These are phyloP conservation scores for Danionella dracula DNA, from an alignment of 2,797 vertebrate species.

Conservation along the genomic window DNA sequence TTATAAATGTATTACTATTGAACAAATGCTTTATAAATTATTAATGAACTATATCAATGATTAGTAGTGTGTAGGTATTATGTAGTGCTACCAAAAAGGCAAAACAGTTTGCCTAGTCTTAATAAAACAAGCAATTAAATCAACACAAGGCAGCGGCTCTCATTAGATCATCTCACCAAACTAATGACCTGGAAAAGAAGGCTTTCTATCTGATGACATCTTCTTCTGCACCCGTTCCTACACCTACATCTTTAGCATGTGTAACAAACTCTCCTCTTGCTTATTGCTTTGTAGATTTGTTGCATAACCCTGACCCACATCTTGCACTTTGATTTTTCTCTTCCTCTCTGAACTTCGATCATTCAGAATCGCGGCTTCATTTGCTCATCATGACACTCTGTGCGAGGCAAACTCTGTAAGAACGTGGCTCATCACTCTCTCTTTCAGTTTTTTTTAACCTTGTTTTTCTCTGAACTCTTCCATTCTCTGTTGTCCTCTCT, in stretches of 20 bases:
- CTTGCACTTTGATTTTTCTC: constrained; percentile 33
- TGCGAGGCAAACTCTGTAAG: constrained; percentile 9
- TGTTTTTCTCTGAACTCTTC: neutral
- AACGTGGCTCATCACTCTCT: neutral
- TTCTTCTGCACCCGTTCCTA: too few relatives aligned
- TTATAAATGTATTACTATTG: too few relatives aligned
- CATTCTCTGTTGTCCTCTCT: neutral
- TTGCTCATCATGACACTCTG: neutral
- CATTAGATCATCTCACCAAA: too few relatives aligned
- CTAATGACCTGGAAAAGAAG: too few relatives aligned
- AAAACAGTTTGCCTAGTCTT: too few relatives aligned
- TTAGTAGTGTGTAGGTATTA: too few relatives aligned
- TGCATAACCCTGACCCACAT: constrained; percentile 53
- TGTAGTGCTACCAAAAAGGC: too few relatives aligned
- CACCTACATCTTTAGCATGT: neutral
- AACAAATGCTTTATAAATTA: too few relatives aligned
- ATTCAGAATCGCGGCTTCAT: neutral
- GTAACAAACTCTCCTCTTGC: constrained; percentile 30
- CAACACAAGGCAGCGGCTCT: too few relatives aligned
- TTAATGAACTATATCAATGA: too few relatives aligned
- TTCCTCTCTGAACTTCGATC: constrained; percentile 5
- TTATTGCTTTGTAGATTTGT: constrained; percentile 29
- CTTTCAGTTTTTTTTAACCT: neutral
- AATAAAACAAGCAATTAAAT: too few relatives aligned
- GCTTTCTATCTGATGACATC: too few relatives aligned